Conservation (phyloP, 2,797 vertebrate genomes). For the Clamator glandarius region DNA sequence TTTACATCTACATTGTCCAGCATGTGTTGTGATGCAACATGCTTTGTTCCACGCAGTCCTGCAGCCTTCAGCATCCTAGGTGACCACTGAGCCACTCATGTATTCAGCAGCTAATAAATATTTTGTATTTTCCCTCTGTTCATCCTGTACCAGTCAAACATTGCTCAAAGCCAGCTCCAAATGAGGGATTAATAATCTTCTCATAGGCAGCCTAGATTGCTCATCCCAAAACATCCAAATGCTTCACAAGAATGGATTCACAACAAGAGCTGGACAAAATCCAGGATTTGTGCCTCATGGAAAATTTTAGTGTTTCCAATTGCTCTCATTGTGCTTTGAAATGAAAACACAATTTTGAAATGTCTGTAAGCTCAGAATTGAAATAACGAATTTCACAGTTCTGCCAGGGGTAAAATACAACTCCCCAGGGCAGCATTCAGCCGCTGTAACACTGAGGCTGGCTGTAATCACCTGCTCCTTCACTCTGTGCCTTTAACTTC, state of each 20-base stretch:
- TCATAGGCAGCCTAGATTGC: constrained; percentile 30
- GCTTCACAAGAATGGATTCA: constrained; percentile 5
- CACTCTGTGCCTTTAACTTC: constrained; percentile 34
- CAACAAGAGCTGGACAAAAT: constrained; percentile 54
- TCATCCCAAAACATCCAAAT: constrained; percentile 49
- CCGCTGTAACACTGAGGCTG: constrained; percentile 23
- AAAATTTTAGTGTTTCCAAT: constrained; percentile 69
- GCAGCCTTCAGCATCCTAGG: background rate
- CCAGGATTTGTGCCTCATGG: constrained; percentile 62
- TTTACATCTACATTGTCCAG: background rate
- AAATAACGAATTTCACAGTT: constrained; percentile 68
- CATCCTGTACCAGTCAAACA: constrained; percentile 22
- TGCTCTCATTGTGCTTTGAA: constrained; percentile 63
- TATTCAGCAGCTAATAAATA: constrained; percentile 26
- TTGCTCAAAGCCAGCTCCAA: constrained; percentile 45
- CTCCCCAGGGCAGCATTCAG: constrained; percentile 62
- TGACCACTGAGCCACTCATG: background rate
- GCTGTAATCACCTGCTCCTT: constrained; percentile 54
- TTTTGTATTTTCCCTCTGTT: background rate
- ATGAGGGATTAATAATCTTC: constrained; percentile 48
- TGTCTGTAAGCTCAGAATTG: constrained; percentile 52
- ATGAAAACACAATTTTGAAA: constrained; percentile 57
- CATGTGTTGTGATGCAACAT: background rate
- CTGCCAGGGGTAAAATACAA: constrained; percentile 66
- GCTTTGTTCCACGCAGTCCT: background rate